Evolutionary conservation across 2,113 vertebrate species (phyloP).

Genomic region (Malurus melanocephalus): DNA sequence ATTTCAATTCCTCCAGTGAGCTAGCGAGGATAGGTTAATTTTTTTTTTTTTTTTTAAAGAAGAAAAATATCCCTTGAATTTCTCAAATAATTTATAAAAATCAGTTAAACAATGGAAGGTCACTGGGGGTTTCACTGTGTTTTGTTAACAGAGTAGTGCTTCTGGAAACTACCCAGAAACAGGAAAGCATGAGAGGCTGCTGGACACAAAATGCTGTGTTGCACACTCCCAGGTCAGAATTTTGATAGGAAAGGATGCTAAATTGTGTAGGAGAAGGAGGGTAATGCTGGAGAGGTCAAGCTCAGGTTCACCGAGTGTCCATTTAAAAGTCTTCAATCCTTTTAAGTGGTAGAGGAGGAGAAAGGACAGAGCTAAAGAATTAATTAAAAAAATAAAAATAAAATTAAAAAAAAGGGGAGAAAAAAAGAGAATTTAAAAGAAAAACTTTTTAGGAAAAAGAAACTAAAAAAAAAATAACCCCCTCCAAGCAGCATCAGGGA

Average conservation of each 20-base stretch:
- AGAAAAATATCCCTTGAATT: background rate
- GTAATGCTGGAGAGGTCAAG: rapidly evolving
- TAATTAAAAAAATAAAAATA: too few relatives aligned
- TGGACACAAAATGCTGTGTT: background rate
- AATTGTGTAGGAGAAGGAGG: background rate
- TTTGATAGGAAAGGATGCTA: background rate
- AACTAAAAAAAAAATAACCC: background rate
- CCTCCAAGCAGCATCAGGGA: background rate
- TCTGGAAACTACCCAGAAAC: background rate
- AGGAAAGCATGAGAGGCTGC: background rate
- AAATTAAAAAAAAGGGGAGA: background rate
- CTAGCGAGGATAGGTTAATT: background rate
- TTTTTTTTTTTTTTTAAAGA: background rate
- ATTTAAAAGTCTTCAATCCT: background rate
- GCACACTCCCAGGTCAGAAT: background rate
- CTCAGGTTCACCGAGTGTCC: background rate
- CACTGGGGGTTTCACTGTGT: rapidly evolving
- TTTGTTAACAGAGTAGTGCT: background rate
- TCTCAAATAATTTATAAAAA: background rate
- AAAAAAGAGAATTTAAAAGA: too few relatives aligned
- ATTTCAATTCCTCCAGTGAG: background rate
- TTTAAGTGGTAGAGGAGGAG: background rate
- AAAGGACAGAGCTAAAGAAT: background rate
- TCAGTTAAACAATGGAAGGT: background rate
- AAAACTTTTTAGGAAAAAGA: too few relatives aligned